phyloP scores from a whole-genome alignment of 1,140 invertebrate genomes.

The Lanistes nyassanus region DNA sequence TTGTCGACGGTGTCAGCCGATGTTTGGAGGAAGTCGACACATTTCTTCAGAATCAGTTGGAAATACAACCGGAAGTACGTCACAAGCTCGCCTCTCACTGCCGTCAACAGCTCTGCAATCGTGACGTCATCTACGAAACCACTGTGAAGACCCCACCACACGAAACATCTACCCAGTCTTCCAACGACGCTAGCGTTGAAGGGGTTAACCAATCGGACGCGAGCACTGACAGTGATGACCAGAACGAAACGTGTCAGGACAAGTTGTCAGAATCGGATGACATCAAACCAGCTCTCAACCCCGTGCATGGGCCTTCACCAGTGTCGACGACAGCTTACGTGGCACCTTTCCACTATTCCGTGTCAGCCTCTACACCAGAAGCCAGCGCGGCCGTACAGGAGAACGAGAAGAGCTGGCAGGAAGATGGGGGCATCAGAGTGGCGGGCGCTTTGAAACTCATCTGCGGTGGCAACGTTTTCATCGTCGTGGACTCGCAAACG shows the following conservation, averaged over 20 bases:
- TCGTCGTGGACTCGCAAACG: slow-evolving; percentile 16
- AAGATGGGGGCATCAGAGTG: background rate
- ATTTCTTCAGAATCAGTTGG: slow-evolving; percentile 14
- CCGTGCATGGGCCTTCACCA: no score
- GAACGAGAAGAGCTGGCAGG: background rate
- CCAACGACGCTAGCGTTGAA: no score
- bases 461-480: slow-evolving; percentile 22
- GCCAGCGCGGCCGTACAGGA: background rate
- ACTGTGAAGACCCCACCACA: no score
- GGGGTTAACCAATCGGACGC: no score
- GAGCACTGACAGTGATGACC: no score
- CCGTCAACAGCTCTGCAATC: background rate
- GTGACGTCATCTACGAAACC: background rate
- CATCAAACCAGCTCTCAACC: no score
- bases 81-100: slow-evolving; percentile 21
- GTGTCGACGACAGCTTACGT: slow-evolving; percentile 12
- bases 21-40: slow-evolving; percentile 22
- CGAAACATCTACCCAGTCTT: no score
- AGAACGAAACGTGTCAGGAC: no score
- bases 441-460: slow-evolving; percentile 20
- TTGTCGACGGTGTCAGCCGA: slow-evolving; percentile 15
- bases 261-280: no score
- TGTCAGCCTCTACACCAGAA: background rate
- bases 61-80: slow-evolving; percentile 16
- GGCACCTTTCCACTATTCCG: slow-evolving; percentile 16